Conservation (phyloP, 1,140 invertebrate genomes). For the Tetramorium parvispinum region DNA sequence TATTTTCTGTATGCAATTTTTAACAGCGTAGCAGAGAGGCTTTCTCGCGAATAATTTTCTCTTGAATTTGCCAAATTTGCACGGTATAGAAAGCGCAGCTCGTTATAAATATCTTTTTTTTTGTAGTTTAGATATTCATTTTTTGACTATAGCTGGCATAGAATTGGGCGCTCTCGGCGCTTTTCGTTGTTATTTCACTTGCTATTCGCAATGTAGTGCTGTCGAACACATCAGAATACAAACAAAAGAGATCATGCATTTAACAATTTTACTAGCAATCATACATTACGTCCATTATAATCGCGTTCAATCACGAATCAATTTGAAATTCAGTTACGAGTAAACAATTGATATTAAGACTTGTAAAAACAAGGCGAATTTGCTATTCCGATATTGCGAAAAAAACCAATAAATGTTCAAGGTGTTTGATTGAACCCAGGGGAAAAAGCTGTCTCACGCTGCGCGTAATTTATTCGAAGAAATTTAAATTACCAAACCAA, state of each 20-base stretch:
- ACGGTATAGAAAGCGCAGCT: background rate
- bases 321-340: background rate
- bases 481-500: background rate
- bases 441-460: background rate
- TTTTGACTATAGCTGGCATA: background rate
- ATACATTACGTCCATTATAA: slow-evolving; percentile 34
- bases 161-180: slow-evolving; percentile 26
- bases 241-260: slow-evolving; percentile 35
- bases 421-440: background rate
- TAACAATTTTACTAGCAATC: slow-evolving; percentile 23
- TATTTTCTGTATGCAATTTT: slow-evolving; percentile 15
- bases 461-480: background rate
- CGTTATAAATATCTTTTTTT: slow-evolving; percentile 50
- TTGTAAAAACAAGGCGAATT: background rate
- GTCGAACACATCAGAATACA: slow-evolving; percentile 32
- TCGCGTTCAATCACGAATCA: background rate
- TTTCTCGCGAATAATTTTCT: slow-evolving; percentile 25
- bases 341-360: background rate
- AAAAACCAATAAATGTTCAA: background rate
- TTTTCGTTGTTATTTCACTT: slow-evolving; percentile 20
- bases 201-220: slow-evolving; percentile 11
- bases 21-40: background rate
- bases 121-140: slow-evolving; percentile 45
- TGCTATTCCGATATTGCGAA: background rate
- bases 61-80: background rate